Base-by-base conservation (phyloP, 2,888 invertebrate species). In the Sylvicola cinctus region DNA sequence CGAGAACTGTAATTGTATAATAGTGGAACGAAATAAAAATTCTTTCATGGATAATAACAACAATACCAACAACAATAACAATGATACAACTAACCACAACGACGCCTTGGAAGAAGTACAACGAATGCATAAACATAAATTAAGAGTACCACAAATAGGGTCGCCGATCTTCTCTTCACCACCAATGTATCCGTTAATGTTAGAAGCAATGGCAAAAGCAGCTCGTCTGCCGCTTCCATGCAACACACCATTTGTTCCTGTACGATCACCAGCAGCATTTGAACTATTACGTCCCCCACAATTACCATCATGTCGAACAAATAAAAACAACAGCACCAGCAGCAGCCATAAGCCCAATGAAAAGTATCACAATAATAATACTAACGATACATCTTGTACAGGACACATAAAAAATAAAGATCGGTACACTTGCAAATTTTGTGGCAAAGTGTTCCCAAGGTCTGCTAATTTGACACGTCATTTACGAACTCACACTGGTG, bases 381-480 rank as follows among this genome's bases (percentile, higher is more conserved):
- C 23, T n/a, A 33, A 25, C 28, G 28, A 28, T 10, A 55, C 60
- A 4, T 61, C 63, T 2, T 61, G 61, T 13, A 53, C 61, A 12
- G 56, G 61, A 1, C 42, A 68, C 35, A 42, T 45, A 39, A 70
- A 77, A 51, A 70, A 76, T 35, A 76, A 84, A 50, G 90, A 91
- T 57, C 71, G 88, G 34, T 96, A 96, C 60, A 83, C 90, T 31
- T 96, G 96, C 64, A 91, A 91, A 50, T 96, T 88, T 60, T 96
- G 96, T 57, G 91, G 91, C 33, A 88, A 93, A 60, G 79, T 93
- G 14, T 98, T 96, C 55, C 96, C 96, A 1, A 72, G 96, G 34
- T 91, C 91, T 36, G 96, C 96, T 8, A 96, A 98, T 55, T 65
- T 96, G 38, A 98, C 96, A 33, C 68, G 96, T 42, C 96, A 98